Conservation (phyloP, 2,797 vertebrate species). For the Staurois parvus region DNA sequence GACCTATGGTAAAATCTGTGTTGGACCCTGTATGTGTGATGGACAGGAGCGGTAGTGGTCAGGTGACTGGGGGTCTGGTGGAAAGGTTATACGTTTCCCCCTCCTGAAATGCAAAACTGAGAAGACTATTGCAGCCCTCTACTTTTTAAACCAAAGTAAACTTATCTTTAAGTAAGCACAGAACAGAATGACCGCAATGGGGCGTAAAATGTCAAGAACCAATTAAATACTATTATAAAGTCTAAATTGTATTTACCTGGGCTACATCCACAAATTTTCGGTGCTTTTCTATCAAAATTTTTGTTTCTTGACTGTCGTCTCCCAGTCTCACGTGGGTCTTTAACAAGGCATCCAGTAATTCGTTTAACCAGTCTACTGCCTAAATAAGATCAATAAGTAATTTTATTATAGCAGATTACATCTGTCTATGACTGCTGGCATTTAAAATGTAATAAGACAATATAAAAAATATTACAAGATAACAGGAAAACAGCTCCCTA, state of each 20-base stretch:
- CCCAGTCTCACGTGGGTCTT: constrained; percentile 94
- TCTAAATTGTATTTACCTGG: constrained; percentile 80
- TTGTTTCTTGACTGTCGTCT: constrained; percentile 93
- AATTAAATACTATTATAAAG: neutral
- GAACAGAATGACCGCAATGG: neutral
- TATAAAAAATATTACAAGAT: neutral
- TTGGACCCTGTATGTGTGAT: no score
- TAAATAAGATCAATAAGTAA: constrained; percentile 64
- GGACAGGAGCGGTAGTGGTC: no score
- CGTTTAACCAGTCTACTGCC: constrained; percentile 96
- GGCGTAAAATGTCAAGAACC: no score
- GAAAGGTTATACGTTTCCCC: no score
- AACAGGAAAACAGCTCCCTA: neutral
- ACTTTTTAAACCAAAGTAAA: no score
- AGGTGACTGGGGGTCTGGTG: no score
- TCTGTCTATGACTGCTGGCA: neutral
- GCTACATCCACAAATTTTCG: constrained; percentile 98
- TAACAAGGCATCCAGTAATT: constrained; percentile 93
- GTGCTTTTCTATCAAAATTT: constrained; percentile 96
- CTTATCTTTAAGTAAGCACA: no score
- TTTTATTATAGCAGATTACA: neutral
- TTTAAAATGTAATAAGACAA: neutral
- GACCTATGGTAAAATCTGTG: no score
- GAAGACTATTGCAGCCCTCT: neutral
- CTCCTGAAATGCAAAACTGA: no score